Evolutionary conservation across 2,113 vertebrate species (phyloP), one percentile per base, ranked within the genome.

Genomic region (Pleuronectes platessa): DNA sequence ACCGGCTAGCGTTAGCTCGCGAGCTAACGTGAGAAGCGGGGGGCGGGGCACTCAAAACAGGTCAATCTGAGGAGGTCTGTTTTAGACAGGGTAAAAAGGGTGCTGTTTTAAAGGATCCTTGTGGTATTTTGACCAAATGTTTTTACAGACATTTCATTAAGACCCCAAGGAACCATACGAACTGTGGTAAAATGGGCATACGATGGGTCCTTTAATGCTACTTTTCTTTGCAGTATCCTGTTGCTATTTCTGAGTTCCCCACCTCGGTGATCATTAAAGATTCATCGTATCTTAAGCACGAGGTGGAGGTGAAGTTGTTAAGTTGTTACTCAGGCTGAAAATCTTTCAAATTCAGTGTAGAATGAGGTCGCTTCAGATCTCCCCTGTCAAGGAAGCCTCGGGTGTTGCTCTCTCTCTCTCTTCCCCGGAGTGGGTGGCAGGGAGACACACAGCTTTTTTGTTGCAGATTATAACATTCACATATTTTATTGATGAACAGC

Each of bases 241-340:
- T 61, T 65, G 24, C 66, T 79, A 26, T 79, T 6, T 54, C 13
- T 54, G 20, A n/a, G 4, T 26, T 68, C 20, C 40, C 73, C 58
- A 61, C 51, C 64, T 17, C 5, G 8, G 60, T 61, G 66, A 59
- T 60, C 56, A 85, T 85, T 65, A 62, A 70, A 81, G 14, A 67
- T 78, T 74, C 14, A 70, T 78, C 8, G 4, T n/a, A 80, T 77
- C 53, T 70, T 37, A 74, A 68, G 37, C 40, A 61, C 26, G 47
- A 73, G 73, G n/a, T 56, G 40, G 31, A 45, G 47, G 68, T 74
- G 27, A 79, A 77, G 72, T 74, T 82, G 62, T 74, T 24, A 72
- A 79, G 68, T 69, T 82, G 61, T 77, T 47, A 3, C 47, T 61
- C n/a, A 1, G 14, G 49, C 26, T 21, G 62, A 53, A 74, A 40